A percentile compares a stretch with the other conserved stretches of the same genome.
Evolutionary conservation across 2,113 vertebrate species (phyloP).

Genomic region (Tretioscincus oriximinensis): DNA sequence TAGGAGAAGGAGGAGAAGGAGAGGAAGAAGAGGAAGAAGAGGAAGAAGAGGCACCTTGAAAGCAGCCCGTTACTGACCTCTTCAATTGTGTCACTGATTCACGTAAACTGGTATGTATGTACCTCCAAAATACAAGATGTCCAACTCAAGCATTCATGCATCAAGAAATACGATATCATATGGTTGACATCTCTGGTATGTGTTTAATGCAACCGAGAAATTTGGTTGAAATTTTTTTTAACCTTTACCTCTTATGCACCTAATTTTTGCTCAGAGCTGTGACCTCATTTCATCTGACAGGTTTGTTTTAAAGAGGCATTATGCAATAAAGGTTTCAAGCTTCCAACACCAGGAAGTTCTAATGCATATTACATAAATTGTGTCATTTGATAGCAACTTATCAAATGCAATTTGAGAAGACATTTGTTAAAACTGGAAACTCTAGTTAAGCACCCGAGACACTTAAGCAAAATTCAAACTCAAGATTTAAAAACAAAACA

Average conservation of each 20-base stretch:
- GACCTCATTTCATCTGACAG: background rate
- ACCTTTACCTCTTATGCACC: background rate
- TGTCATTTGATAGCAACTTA: constrained; percentile 26
- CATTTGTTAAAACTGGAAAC: constrained; percentile 32
- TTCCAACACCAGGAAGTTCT: background rate
- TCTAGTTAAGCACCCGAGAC: constrained; percentile 31
- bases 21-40: no score
- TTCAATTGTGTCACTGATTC: no score
- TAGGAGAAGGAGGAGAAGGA: no score
- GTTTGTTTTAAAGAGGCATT: background rate
- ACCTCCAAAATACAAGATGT: background rate
- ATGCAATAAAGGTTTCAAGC: background rate
- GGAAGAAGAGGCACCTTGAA: no score
- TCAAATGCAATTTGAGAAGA: background rate
- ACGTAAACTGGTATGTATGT: background rate
- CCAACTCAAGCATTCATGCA: background rate
- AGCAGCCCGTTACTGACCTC: no score
- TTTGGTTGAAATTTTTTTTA: background rate
- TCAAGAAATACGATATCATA: background rate
- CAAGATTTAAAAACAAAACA: background rate
- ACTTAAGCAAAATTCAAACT: background rate
- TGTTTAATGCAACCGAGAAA: background rate
- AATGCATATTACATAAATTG: background rate
- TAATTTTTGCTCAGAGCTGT: background rate
- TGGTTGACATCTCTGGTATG: background rate